Conservation (phyloP, 2,888 invertebrate genomes). For the Adela reaumurella region DNA sequence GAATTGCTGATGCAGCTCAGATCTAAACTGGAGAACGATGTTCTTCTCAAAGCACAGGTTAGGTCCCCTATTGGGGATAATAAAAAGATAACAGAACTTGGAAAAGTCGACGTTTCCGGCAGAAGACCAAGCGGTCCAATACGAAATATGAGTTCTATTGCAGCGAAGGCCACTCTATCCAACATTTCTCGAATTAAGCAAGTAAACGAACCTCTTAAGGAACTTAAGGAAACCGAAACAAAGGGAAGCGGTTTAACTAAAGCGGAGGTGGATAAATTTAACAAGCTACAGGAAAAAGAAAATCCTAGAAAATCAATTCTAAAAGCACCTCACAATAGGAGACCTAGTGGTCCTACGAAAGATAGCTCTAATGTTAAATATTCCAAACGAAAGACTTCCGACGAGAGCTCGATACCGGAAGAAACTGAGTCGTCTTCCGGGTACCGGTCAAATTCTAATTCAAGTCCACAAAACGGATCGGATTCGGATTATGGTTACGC, state of each 20-base stretch:
- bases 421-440: constrained; percentile 52
- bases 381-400: constrained; percentile 7
- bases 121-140: constrained; percentile 31
- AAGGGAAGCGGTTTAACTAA: constrained; percentile 11
- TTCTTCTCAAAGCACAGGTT: no score
- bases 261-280: constrained; percentile 12
- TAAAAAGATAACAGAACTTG: constrained; percentile 16
- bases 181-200: constrained; percentile 20
- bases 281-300: constrained; percentile 1
- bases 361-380: constrained; percentile 15
- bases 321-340: constrained; percentile 22
- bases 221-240: constrained; percentile 19
- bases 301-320: constrained; percentile 37
- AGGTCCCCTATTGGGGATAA: no score
- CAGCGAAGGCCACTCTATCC: constrained; percentile 22
- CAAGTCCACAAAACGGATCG: constrained; percentile 39
- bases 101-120: constrained; percentile 15
- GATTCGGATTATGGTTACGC: constrained; percentile 62
- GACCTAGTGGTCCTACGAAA: constrained; percentile 22
- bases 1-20: constrained; percentile 26
- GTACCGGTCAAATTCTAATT: constrained; percentile 47
- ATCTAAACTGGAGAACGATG: constrained; percentile 17
- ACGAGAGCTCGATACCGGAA: constrained; percentile 25
- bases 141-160: constrained; percentile 25
- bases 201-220: constrained; percentile 16